Conservation (phyloP, 2,797 vertebrate species). For the Onychomys arenicola region DNA sequence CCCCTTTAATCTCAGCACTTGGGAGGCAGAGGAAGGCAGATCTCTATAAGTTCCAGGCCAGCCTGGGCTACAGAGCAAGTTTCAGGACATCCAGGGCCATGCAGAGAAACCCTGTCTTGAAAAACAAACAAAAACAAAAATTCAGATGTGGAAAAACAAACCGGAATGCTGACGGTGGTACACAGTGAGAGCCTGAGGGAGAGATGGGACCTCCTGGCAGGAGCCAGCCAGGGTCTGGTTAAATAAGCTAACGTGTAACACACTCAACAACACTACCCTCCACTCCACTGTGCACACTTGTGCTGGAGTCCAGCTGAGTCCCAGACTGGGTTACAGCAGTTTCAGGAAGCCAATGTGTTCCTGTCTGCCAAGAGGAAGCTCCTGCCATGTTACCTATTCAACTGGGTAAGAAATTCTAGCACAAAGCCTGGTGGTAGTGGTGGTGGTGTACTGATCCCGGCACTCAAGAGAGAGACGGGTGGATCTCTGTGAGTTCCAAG, state of each 20-base stretch:
- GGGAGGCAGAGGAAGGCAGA: neutral
- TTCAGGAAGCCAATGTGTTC: neutral
- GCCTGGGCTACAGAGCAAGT: neutral
- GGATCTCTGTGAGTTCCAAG: neutral
- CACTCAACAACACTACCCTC: neutral
- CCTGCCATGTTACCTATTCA: neutral
- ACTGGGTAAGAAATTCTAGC: neutral
- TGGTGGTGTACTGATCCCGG: neutral
- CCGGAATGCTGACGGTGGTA: neutral
- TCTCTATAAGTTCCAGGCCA: neutral
- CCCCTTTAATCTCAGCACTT: neutral
- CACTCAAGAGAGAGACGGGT: neutral
- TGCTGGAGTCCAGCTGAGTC: neutral
- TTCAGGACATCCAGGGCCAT: neutral
- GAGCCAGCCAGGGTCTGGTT: rapidly evolving
- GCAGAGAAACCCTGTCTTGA: neutral
- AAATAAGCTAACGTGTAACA: neutral
- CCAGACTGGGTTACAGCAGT: neutral
- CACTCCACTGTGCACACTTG: neutral
- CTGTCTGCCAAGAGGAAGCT: neutral
- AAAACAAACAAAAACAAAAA: neutral
- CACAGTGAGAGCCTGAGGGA: too few relatives aligned
- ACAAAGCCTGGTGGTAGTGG: neutral
- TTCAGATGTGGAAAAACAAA: neutral
- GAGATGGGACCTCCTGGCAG: neutral